These are phyloP conservation scores for Octodon degus DNA, from an alignment of 2,113 vertebrate genomes.

Conservation along the genomic window DNA sequence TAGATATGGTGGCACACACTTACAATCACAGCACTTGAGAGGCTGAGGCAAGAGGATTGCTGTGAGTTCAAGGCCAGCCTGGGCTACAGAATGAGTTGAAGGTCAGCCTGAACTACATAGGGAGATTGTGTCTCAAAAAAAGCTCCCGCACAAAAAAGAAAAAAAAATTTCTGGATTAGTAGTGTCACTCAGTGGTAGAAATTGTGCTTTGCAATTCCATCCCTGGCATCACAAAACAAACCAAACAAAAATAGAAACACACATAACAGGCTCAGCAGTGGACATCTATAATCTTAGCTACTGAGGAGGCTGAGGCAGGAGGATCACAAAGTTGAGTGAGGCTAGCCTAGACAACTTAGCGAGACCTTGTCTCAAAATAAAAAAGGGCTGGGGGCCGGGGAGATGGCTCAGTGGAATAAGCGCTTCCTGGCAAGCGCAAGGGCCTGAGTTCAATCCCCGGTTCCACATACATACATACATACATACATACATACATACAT, in stretches of 20 bases:
- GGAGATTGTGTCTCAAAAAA: no score
- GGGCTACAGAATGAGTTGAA: no score
- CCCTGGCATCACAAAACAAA: neutral
- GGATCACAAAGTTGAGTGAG: neutral
- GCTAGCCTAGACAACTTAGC: neutral
- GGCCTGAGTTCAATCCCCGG: no score
- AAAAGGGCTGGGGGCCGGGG: neutral
- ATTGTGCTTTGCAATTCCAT: neutral
- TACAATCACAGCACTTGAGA: no score
- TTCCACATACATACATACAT: no score
- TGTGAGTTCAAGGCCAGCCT: no score
- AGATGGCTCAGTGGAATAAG: no score
- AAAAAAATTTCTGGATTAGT: neutral
- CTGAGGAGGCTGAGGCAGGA: neutral
- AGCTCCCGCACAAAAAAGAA: neutral
- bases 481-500: no score
- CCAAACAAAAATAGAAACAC: neutral
- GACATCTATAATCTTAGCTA: neutral
- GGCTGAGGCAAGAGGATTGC: no score
- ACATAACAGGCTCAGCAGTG: neutral
- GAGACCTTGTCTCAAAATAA: neutral
- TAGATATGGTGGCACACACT: no score
- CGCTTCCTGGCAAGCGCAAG: no score
- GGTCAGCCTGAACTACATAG: no score
- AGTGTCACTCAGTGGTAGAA: neutral